phyloP scores from a whole-genome alignment of 2,113 vertebrate species.

The Centropus bengalensis region DNA sequence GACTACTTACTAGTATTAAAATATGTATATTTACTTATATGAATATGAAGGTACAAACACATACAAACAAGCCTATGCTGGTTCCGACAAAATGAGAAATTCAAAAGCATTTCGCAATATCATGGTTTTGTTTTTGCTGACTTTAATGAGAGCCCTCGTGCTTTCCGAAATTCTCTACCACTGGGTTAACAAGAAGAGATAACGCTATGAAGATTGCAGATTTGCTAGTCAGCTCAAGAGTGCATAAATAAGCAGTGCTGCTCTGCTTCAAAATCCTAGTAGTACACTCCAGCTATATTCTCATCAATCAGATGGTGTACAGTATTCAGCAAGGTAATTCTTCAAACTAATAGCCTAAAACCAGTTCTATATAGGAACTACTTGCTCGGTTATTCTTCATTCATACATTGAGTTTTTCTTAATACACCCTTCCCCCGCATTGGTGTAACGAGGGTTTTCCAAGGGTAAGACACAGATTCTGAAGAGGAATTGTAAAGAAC shows the following conservation, averaged over 20 bases:
- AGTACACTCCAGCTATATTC: background rate
- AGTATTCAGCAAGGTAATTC: constrained; percentile 26
- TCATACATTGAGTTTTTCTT: background rate
- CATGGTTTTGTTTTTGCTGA: background rate
- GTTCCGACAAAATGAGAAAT: background rate
- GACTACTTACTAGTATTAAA: background rate
- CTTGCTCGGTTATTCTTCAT: constrained; percentile 41
- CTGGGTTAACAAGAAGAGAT: background rate
- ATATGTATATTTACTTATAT: background rate
- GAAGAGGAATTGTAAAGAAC: constrained; percentile 25
- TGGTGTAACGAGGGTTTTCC: constrained; percentile 30
- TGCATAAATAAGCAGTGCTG: background rate
- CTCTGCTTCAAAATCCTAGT: constrained; percentile 24
- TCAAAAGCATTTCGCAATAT: background rate
- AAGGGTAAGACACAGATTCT: constrained; percentile 34
- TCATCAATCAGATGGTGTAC: constrained; percentile 28
- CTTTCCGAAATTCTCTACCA: background rate
- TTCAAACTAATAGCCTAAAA: constrained; percentile 64
- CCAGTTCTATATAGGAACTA: constrained; percentile 22
- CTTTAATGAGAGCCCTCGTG: background rate
- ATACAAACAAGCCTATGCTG: background rate
- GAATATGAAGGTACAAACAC: background rate
- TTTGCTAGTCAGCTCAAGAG: background rate
- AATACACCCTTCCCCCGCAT: background rate
- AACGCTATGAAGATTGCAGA: constrained; percentile 12